Percentiles rank a stretch among this genome's conserved stretches.
Evolutionary conservation across 2,113 vertebrate species (phyloP).

Genomic region (Peucedramus taeniatus): DNA sequence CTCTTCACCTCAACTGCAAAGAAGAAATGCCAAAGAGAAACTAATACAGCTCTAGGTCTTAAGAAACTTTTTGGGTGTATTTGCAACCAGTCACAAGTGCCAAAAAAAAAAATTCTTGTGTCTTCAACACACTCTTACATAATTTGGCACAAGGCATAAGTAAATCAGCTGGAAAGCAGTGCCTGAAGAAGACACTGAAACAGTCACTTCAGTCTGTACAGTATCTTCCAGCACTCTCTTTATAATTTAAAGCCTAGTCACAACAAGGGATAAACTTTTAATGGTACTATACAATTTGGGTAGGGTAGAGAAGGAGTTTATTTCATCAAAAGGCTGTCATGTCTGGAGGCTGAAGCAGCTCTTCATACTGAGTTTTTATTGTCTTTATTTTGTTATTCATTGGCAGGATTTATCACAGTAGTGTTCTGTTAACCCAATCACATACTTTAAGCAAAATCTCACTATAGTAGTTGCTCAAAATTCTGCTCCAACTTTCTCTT

Average conservation of each 20-base stretch:
- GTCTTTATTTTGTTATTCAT: background rate
- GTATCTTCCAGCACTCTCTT: background rate
- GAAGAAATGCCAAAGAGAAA: background rate
- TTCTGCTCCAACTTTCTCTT: background rate
- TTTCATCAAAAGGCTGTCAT: background rate
- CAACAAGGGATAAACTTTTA: background rate
- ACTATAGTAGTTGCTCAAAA: background rate
- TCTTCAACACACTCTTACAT: background rate
- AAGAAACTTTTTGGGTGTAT: background rate
- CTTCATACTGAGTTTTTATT: background rate
- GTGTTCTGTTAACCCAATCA: background rate
- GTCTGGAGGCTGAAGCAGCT: background rate
- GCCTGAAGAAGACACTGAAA: background rate
- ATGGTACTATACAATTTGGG: background rate
- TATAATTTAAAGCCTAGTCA: background rate
- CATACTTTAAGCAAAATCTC: background rate
- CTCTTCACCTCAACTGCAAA: background rate
- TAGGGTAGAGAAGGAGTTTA: background rate
- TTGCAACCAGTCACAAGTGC: background rate
- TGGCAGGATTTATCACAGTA: background rate
- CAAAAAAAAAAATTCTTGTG: background rate
- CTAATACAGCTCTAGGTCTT: background rate
- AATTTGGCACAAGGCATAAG: background rate
- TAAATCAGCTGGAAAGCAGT: slow-evolving; percentile 13
- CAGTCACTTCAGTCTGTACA: background rate